phyloP scores from a whole-genome alignment of 2,888 invertebrate species.

The Andrena flavipes region DNA sequence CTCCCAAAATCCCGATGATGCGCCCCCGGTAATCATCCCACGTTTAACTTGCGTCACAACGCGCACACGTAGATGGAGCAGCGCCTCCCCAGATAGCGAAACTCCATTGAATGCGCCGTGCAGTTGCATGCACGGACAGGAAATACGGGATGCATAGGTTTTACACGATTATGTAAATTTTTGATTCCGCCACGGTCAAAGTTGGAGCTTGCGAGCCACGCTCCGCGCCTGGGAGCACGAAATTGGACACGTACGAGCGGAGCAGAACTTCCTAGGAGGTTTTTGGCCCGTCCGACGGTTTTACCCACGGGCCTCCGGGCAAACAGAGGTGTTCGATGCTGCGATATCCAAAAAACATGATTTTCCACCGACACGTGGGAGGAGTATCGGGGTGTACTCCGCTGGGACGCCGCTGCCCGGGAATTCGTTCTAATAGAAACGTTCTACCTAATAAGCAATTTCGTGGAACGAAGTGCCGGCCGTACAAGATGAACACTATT shows the following conservation, averaged over 20 bases:
- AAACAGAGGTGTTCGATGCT: conserved; percentile 11
- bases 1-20: too few species aligned
- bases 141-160: conserved; percentile 42
- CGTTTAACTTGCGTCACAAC: too few species aligned
- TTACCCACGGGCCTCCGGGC: conserved; percentile 10
- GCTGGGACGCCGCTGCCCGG: background rate
- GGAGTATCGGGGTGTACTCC: background rate
- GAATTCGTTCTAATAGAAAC: conserved; percentile 22
- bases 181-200: conserved; percentile 34
- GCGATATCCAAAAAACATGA: conserved; percentile 41
- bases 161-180: conserved; percentile 59
- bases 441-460: background rate
- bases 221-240: conserved; percentile 34
- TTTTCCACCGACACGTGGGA: conserved; percentile 21
- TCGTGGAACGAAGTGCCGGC: background rate
- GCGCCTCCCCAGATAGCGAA: background rate
- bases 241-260: conserved; percentile 65
- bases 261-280: conserved; percentile 53
- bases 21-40: too few species aligned
- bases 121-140: background rate
- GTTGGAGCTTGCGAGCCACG: conserved; percentile 36
- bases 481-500: background rate
- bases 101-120: background rate
- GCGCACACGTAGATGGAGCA: too few species aligned
- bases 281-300: conserved; percentile 51